Evolutionary conservation across 2,797 vertebrate genomes (phyloP).

Genomic region (Micromesistius poutassou): DNA sequence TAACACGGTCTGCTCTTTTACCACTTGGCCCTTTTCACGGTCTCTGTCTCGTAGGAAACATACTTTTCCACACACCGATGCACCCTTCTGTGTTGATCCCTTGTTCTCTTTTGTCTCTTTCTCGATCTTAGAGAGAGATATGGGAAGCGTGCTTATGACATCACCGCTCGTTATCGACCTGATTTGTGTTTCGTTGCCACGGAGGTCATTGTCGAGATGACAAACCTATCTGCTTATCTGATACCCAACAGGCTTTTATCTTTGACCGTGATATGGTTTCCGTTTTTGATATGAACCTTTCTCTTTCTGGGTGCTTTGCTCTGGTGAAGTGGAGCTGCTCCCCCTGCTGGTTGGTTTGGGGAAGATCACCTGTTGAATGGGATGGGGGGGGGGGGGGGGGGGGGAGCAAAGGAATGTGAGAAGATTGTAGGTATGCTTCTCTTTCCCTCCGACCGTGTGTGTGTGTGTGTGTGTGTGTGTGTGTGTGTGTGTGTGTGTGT

Average conservation of each 20-base stretch:
- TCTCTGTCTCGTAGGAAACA: neutral
- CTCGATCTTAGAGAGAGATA: neutral
- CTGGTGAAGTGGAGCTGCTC: slow-evolving; percentile 16
- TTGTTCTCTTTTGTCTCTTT: neutral
- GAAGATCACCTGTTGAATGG: slow-evolving; percentile 13
- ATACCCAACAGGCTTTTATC: too few species aligned
- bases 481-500: neutral
- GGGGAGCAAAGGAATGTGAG: neutral
- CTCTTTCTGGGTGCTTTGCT: neutral
- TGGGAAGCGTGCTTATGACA: neutral
- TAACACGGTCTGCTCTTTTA: neutral
- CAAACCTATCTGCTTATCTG: too few species aligned
- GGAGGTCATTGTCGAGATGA: too few species aligned
- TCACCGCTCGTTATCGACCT: too few species aligned
- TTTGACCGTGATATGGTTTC: neutral
- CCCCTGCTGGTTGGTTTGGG: slow-evolving; percentile 38
- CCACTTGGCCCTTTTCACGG: neutral
- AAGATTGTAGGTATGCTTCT: neutral
- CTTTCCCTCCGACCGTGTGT: neutral
- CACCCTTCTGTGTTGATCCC: neutral
- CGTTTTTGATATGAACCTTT: neutral
- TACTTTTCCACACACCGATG: neutral
- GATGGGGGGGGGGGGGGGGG: too few species aligned
- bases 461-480: neutral
- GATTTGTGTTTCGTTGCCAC: too few species aligned